A percentile compares a stretch with the other conserved stretches of the same genome.
These are phyloP conservation scores for Perca fluviatilis DNA, from an alignment of 2,113 vertebrate species.

Conservation along the genomic window DNA sequence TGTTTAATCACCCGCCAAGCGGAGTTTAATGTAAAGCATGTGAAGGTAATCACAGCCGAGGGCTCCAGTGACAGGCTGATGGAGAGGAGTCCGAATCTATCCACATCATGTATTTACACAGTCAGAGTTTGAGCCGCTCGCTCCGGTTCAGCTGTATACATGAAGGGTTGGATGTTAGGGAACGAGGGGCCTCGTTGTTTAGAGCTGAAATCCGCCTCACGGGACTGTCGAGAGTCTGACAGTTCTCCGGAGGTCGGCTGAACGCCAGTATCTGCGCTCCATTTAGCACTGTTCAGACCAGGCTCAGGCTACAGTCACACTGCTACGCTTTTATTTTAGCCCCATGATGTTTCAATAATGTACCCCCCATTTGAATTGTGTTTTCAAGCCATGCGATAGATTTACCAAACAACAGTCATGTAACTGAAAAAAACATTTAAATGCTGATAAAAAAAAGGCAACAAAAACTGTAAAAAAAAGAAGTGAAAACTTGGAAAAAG, in stretches of 20 bases:
- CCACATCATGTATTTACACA: conserved; percentile 3
- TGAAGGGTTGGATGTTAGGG: conserved; percentile 8
- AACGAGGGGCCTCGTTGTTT: conserved; percentile 34
- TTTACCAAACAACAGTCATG: too few relatives aligned
- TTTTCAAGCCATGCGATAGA: too few relatives aligned
- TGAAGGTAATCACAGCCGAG: conserved; percentile 41
- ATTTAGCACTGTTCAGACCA: too few relatives aligned
- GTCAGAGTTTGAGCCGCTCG: background rate
- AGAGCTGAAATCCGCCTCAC: background rate
- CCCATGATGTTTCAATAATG: too few relatives aligned
- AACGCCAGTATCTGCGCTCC: background rate
- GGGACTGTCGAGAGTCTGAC: background rate
- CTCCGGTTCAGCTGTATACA: background rate
- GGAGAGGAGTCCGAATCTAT: background rate
- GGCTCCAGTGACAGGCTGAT: conserved; percentile 20
- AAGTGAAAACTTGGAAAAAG: too few relatives aligned
- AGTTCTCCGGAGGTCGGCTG: background rate
- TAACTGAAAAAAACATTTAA: too few relatives aligned
- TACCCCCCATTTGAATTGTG: too few relatives aligned
- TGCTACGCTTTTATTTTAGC: too few relatives aligned
- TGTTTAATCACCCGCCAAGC: conserved; percentile 38
- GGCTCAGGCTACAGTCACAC: too few relatives aligned
- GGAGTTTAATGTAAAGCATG: conserved; percentile 39
- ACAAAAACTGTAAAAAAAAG: too few relatives aligned
- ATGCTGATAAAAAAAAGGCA: too few relatives aligned